Evolutionary conservation across 2,797 vertebrate genomes (phyloP).

Genomic region (Enteromius unitaeniatus): DNA sequence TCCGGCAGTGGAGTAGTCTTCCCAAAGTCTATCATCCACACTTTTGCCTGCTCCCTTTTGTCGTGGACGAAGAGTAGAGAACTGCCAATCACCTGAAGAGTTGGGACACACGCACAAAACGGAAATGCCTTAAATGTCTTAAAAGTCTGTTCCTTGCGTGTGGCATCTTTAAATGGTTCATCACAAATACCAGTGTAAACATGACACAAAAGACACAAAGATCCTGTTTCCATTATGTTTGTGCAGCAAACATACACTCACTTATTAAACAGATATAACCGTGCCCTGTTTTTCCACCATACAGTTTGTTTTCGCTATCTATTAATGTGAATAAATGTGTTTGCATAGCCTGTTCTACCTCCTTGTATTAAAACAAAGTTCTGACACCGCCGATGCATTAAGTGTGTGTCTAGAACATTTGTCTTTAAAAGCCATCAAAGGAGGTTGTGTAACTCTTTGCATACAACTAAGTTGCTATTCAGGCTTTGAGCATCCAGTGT

Average conservation of each 20-base stretch:
- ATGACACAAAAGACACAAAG: background rate
- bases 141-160: background rate
- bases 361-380: slow-evolving; percentile 26
- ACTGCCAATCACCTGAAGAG: slow-evolving; percentile 93
- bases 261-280: slow-evolving; percentile 16
- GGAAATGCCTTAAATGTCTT: background rate
- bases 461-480: background rate
- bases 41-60: slow-evolving; percentile 90
- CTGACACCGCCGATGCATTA: background rate
- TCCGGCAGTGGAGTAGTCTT: slow-evolving; percentile 94
- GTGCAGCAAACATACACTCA: slow-evolving; percentile 13
- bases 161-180: background rate
- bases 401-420: slow-evolving; percentile 7
- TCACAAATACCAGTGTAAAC: background rate
- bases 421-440: slow-evolving; percentile 15
- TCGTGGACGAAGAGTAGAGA: slow-evolving; percentile 97
- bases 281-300: slow-evolving; percentile 5
- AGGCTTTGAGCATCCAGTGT: background rate
- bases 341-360: slow-evolving; percentile 29
- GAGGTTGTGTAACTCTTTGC: slow-evolving; percentile 4
- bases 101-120: background rate
- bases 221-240: slow-evolving; percentile 18
- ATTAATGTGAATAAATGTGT: slow-evolving; percentile 23
- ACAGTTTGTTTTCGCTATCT: background rate
- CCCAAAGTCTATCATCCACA: slow-evolving; percentile 99